Evolutionary conservation across 2,113 vertebrate species (phyloP).

Genomic region (Rhineura floridana): DNA sequence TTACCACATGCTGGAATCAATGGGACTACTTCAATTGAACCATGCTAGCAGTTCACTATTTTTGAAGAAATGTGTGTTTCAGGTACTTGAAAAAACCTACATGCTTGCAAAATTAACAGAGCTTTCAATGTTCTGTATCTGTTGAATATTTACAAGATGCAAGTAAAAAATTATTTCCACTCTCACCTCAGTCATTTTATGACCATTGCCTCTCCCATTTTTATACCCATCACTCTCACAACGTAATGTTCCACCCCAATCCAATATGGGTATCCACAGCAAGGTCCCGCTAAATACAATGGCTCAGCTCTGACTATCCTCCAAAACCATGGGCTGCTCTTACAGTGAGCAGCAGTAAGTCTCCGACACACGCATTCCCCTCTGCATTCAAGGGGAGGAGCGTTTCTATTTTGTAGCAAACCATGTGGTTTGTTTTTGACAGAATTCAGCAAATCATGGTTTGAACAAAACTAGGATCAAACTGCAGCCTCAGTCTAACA

Average conservation of each 20-base stretch:
- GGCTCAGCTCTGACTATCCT: too few species aligned
- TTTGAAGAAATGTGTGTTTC: neutral
- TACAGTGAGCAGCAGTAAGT: too few species aligned
- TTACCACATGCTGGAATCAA: neutral
- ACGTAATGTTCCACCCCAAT: neutral
- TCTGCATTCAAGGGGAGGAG: too few species aligned
- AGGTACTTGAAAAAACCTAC: neutral
- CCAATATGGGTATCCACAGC: too few species aligned
- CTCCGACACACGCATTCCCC: too few species aligned
- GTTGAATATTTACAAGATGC: neutral
- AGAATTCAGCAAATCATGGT: too few species aligned
- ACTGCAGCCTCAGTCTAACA: too few species aligned
- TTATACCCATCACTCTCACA: neutral
- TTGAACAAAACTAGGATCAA: too few species aligned
- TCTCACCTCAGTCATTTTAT: neutral
- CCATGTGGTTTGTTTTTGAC: too few species aligned
- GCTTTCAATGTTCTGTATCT: neutral
- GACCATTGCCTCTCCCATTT: neutral
- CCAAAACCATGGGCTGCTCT: too few species aligned
- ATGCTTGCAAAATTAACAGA: neutral
- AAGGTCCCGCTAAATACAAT: too few species aligned
- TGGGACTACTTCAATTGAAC: neutral
- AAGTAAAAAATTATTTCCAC: neutral
- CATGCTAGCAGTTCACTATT: neutral
- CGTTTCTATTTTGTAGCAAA: too few species aligned